A percentile compares a stretch with the other conserved stretches of the same genome.
These are phyloP conservation scores for Trachymyrmex septentrionalis DNA, from an alignment of 1,140 invertebrate genomes.

Conservation along the genomic window DNA sequence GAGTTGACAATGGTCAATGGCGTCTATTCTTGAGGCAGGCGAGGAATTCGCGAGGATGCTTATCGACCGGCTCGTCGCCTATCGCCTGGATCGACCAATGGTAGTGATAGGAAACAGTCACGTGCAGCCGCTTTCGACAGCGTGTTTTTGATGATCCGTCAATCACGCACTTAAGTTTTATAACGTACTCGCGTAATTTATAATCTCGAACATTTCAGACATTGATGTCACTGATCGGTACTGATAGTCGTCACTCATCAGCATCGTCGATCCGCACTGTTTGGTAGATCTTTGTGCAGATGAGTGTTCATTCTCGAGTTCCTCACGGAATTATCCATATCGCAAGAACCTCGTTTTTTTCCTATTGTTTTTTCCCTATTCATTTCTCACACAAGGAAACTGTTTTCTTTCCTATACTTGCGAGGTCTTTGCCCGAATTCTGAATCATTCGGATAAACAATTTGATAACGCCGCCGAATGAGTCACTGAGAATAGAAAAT, in stretches of 20 bases:
- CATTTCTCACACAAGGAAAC: not conserved
- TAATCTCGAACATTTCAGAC: not conserved
- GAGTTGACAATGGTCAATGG: conserved; percentile 45
- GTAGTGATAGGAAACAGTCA: conserved; percentile 72
- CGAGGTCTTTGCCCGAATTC: not conserved
- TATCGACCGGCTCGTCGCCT: conserved; percentile 68
- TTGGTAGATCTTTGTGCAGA: too few relatives aligned
- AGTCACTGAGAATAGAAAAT: not conserved
- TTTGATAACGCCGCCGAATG: not conserved
- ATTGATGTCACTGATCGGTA: not conserved
- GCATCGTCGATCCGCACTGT: not conserved
- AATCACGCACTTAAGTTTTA: not conserved
- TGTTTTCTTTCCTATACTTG: not conserved
- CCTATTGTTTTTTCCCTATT: not conserved
- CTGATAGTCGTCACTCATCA: not conserved
- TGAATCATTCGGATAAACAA: not conserved
- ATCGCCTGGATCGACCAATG: conserved; percentile 73
- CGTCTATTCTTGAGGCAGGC: conserved; percentile 7
- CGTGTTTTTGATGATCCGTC: conserved; percentile 57
- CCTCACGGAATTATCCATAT: not conserved
- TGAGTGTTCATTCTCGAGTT: not conserved
- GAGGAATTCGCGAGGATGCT: conserved; percentile 70
- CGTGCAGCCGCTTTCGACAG: conserved; percentile 68
- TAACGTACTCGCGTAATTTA: too few relatives aligned
- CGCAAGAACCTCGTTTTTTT: not conserved